Evolutionary conservation across 1,140 invertebrate genomes (phyloP).

Genomic region (Drosophila asahinai): DNA sequence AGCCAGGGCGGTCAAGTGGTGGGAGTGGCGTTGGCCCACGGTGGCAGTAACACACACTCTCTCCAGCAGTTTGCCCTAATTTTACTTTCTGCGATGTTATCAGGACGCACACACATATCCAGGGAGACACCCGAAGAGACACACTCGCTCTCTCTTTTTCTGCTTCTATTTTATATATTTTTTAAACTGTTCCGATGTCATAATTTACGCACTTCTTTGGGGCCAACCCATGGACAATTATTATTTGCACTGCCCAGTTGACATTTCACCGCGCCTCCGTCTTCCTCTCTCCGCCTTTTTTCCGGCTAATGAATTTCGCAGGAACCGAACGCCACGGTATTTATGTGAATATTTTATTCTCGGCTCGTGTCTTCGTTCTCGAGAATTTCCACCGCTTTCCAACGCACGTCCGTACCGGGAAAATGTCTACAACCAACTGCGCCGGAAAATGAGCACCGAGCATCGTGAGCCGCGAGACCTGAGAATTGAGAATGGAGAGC

Average conservation of each 20-base stretch:
- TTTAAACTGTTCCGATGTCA: constrained; percentile 63
- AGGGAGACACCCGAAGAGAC: constrained; percentile 40
- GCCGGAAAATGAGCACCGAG: constrained; percentile 46
- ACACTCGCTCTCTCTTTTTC: constrained; percentile 48
- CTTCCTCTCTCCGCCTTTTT: constrained; percentile 25
- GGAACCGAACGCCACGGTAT: constrained; percentile 36
- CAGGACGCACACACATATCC: constrained; percentile 61
- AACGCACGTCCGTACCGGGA: constrained; percentile 76
- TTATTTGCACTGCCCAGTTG: constrained; percentile 55
- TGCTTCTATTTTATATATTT: constrained; percentile 13
- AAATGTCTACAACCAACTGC: constrained; percentile 83
- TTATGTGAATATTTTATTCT: constrained; percentile 30
- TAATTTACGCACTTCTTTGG: constrained; percentile 81
- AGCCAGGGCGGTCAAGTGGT: constrained; percentile 54
- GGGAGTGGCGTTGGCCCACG: constrained; percentile 45
- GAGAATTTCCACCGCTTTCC: constrained; percentile 31
- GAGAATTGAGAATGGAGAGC: constrained; percentile 6
- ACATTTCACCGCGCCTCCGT: constrained; percentile 43
- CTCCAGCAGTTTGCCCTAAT: constrained; percentile 77
- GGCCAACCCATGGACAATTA: constrained; percentile 38
- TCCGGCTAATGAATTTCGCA: constrained; percentile 68
- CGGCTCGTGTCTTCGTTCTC: constrained; percentile 14
- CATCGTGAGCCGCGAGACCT: constrained; percentile 1
- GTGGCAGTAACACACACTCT: constrained; percentile 33
- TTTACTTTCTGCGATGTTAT: constrained; percentile 83